Conservation (phyloP, 1,140 invertebrate species). For the Homalodisca vitripennis region DNA sequence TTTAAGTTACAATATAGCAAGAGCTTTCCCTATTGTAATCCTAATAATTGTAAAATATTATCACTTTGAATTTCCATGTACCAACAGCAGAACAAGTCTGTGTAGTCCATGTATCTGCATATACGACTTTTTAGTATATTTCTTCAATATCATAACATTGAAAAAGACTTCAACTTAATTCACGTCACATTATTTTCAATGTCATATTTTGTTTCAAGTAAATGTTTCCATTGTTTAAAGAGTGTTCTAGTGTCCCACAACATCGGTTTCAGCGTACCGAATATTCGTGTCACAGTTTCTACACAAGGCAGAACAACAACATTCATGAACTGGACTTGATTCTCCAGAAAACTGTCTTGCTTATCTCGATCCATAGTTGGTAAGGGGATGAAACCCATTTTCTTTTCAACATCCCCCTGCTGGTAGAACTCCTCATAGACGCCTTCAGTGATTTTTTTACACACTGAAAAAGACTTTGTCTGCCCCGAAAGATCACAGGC, state of each 20-base stretch:
- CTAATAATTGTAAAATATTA: too few relatives aligned
- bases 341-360: conserved; percentile 52
- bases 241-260: not conserved
- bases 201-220: not conserved
- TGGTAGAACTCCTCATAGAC: conserved; percentile 55
- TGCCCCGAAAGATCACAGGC: conserved; percentile 55
- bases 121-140: too few relatives aligned
- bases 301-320: conserved; percentile 54
- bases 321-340: conserved; percentile 58
- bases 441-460: conserved; percentile 44
- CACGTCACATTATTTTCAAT: too few relatives aligned
- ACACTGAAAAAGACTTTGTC: conserved; percentile 54
- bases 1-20: too few relatives aligned
- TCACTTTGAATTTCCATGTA: too few relatives aligned
- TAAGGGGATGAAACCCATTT: conserved; percentile 54
- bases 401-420: conserved; percentile 55
- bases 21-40: too few relatives aligned
- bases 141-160: too few relatives aligned
- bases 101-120: too few relatives aligned
- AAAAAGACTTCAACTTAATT: too few relatives aligned
- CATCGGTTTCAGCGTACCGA: not conserved
- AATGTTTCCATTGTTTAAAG: not conserved
- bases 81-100: too few relatives aligned
- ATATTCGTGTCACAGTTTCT: not conserved
- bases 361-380: conserved; percentile 57